phyloP scores from a whole-genome alignment of 1,140 invertebrate genomes.

The Octopus sinensis region DNA sequence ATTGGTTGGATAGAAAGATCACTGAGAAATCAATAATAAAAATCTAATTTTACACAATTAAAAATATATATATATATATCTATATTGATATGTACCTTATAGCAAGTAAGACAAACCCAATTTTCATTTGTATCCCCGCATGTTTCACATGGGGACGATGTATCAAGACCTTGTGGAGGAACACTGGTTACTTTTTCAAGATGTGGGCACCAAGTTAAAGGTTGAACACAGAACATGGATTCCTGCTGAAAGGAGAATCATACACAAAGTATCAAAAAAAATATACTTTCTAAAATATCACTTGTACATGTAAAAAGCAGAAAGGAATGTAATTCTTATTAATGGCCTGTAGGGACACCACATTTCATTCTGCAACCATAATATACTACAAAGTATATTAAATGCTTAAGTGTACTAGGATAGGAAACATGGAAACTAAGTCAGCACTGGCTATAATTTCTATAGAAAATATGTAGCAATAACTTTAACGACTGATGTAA shows the following conservation, averaged over 20 bases:
- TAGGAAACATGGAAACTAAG: background rate
- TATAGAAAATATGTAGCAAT: no score
- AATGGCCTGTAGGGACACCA: background rate
- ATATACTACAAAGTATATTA: background rate
- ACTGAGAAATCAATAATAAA: no score
- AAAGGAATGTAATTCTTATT: background rate
- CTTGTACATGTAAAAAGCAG: background rate
- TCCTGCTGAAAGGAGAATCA: background rate
- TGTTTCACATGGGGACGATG: background rate
- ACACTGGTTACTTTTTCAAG: background rate
- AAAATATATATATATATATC: no score
- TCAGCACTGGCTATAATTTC: background rate
- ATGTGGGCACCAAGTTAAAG: background rate
- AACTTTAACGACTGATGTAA: no score
- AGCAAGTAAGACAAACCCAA: background rate
- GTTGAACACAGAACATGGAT: background rate
- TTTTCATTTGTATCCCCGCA: background rate
- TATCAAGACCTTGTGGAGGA: background rate
- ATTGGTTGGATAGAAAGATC: no score
- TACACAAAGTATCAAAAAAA: background rate
- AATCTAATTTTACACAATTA: no score
- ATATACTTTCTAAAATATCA: background rate
- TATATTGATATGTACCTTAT: background rate
- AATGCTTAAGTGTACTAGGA: background rate
- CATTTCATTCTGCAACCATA: background rate